These are phyloP conservation scores for Cheilosia impressa DNA, from an alignment of 2,888 invertebrate genomes.

Conservation along the genomic window DNA sequence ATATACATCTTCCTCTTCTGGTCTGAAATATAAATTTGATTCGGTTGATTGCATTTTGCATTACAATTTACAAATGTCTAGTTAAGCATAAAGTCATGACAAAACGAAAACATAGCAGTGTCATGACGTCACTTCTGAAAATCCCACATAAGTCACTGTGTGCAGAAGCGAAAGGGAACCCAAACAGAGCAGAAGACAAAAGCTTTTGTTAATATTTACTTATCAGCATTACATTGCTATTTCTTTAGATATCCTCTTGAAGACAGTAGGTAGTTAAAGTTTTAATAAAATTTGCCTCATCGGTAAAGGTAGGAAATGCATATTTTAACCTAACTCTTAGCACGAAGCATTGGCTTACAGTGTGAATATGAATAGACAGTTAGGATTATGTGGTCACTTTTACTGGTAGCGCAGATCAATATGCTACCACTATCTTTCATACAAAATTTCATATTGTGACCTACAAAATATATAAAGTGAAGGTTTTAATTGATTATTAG, in stretches of 20 bases:
- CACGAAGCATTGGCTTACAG: no score
- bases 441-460: no score
- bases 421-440: no score
- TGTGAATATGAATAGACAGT: no score
- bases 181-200: slow-evolving; percentile 9
- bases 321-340: no score
- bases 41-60: slow-evolving; percentile 6
- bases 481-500: no score
- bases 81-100: slow-evolving; percentile 1
- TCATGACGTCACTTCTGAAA: slow-evolving; percentile 58
- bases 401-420: no score
- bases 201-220: slow-evolving; percentile 41
- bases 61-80: slow-evolving; percentile 29
- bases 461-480: no score
- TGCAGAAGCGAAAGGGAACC: slow-evolving; percentile 24
- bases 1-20: background rate
- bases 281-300: no score
- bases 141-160: background rate
- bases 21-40: slow-evolving; percentile 29
- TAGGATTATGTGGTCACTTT: no score
- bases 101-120: slow-evolving; percentile 40
- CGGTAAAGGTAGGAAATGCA: no score
- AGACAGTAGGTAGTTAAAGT: no score
- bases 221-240: slow-evolving; percentile 20
- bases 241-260: background rate